Percentiles rank a stretch among this genome's conserved stretches.
Evolutionary conservation across 2,113 vertebrate species (phyloP).

Genomic region (Hemicordylus capensis): DNA sequence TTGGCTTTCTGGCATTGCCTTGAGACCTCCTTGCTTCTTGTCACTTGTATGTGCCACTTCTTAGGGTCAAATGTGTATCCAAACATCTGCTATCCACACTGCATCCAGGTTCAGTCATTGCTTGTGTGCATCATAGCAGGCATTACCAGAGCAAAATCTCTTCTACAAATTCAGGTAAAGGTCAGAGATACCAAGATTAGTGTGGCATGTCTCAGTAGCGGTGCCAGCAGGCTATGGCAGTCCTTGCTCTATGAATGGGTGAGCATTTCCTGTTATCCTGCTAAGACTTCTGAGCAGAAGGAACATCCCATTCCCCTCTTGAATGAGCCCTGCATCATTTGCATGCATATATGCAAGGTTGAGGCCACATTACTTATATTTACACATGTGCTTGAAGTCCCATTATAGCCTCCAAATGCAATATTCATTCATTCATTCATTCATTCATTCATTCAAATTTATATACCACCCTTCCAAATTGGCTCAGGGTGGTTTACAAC

Average conservation of each 20-base stretch:
- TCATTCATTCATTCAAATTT: too few relatives aligned
- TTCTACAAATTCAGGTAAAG: background rate
- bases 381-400: background rate
- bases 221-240: background rate
- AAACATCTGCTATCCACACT: background rate
- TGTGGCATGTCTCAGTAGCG: background rate
- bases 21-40: too few relatives aligned
- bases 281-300: background rate
- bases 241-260: background rate
- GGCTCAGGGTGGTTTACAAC: too few relatives aligned
- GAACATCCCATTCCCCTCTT: background rate
- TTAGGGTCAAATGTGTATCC: background rate
- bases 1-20: too few relatives aligned
- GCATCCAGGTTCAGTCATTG: background rate
- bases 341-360: background rate
- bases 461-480: too few relatives aligned
- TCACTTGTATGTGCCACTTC: background rate
- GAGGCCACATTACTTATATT: constrained; percentile 14
- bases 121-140: background rate
- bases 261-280: background rate
- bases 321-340: background rate
- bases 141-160: background rate
- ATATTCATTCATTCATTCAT: too few relatives aligned
- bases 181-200: background rate
- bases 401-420: background rate